Evolutionary conservation across 2,888 invertebrate genomes (phyloP).

Genomic region (Sialis fuliginosa): DNA sequence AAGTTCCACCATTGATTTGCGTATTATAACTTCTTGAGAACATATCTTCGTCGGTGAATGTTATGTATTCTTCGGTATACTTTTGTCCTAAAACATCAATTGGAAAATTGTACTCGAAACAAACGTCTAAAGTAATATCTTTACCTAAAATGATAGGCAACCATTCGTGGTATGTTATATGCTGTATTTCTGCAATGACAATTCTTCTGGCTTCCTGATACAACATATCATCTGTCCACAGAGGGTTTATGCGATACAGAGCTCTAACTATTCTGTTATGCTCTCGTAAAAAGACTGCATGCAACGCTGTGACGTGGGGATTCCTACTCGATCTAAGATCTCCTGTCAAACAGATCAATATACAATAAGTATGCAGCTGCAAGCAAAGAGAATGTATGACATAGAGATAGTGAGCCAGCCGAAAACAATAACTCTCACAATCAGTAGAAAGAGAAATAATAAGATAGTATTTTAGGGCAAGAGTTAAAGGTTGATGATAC

Average conservation of each 20-base stretch:
- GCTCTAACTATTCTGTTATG: not conserved
- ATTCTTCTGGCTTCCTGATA: not conserved
- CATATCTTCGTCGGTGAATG: not conserved
- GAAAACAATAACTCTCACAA: too few relatives aligned
- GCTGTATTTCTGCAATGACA: constrained; percentile 1
- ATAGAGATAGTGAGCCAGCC: too few relatives aligned
- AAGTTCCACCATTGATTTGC: not conserved
- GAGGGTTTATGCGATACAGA: not conserved
- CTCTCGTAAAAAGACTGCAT: not conserved
- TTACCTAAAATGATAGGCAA: not conserved
- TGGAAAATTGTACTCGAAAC: not conserved
- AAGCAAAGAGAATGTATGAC: too few relatives aligned
- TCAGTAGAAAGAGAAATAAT: too few relatives aligned
- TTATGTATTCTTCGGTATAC: not conserved
- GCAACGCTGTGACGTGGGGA: not conserved
- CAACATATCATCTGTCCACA: not conserved
- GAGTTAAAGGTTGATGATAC: too few relatives aligned
- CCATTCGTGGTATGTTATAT: constrained; percentile 1
- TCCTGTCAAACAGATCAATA: not conserved
- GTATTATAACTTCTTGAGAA: not conserved
- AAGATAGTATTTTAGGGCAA: too few relatives aligned
- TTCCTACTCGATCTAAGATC: not conserved
- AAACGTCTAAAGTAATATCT: not conserved
- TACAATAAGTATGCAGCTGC: not conserved
- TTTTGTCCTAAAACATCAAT: not conserved